Evolutionary conservation across 2,888 invertebrate genomes (phyloP).

Genomic region (Glaucopsyche alexis): DNA sequence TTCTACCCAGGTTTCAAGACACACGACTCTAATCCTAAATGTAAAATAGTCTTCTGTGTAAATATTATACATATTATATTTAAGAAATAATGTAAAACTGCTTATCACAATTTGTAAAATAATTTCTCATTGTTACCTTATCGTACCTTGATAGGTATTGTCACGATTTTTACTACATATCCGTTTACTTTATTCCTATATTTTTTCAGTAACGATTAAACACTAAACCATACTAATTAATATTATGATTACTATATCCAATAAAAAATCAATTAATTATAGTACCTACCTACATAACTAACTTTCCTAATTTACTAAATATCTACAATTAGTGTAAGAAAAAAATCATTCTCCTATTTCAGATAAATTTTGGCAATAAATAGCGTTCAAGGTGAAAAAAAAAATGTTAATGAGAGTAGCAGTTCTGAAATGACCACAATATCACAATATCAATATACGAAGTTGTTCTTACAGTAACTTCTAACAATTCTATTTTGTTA

Average conservation of each 20-base stretch:
- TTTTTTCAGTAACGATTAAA: not conserved
- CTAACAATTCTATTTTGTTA: too few species aligned
- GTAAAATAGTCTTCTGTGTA: conserved; percentile 47
- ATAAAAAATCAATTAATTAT: not conserved
- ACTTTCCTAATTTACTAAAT: not conserved
- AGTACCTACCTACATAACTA: too few species aligned
- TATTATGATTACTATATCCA: not conserved
- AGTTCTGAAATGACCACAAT: not conserved
- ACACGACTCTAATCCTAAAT: conserved; percentile 50
- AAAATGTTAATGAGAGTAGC: not conserved
- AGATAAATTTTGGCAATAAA: not conserved
- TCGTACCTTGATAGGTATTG: not conserved
- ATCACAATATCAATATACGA: too few species aligned
- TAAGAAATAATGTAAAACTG: conserved; percentile 9
- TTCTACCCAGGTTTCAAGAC: conserved; percentile 60
- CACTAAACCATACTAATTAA: not conserved
- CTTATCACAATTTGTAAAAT: not conserved
- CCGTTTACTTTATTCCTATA: not conserved
- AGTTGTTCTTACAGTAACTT: too few species aligned
- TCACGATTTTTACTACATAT: conserved; percentile 11
- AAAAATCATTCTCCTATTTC: not conserved
- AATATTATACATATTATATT: conserved; percentile 44
- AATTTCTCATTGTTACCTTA: not conserved
- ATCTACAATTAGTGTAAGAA: too few species aligned
- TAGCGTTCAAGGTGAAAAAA: not conserved